phyloP scores from a whole-genome alignment of 1,140 invertebrate species.

The Sitobion miscanthi region DNA sequence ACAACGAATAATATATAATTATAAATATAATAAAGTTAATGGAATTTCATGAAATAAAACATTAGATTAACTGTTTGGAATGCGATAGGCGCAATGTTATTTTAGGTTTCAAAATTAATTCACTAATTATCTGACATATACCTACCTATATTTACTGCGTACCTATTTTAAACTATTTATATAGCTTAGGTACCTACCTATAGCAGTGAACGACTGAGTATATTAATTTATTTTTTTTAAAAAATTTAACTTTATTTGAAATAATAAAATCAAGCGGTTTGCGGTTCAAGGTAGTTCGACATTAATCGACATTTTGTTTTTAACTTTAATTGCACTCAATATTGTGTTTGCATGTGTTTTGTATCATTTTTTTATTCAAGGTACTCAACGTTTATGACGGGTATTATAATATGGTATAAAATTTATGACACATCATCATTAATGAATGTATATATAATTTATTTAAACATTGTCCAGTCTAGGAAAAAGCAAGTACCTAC shows the following conservation, averaged over 20 bases:
- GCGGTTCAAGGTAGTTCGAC: not conserved
- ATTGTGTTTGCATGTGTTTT: not conserved
- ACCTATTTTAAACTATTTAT: not conserved
- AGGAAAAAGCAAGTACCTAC: not conserved
- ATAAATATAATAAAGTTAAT: not conserved
- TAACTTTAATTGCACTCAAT: not conserved
- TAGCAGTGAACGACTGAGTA: not conserved
- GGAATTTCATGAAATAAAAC: not conserved
- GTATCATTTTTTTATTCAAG: not conserved
- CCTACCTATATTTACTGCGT: not conserved
- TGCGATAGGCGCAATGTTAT: not conserved
- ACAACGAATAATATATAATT: constrained; percentile 6
- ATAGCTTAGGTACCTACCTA: not conserved
- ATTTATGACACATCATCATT: not conserved
- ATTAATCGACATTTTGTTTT: not conserved
- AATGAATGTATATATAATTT: not conserved
- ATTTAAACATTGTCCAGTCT: too few relatives aligned
- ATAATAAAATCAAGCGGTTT: not conserved
- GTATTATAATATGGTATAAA: not conserved
- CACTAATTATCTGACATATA: not conserved
- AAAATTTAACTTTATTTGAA: not conserved
- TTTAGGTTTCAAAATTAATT: not conserved
- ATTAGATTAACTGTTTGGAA: not conserved
- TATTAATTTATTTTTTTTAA: not conserved
- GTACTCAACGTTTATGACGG: not conserved